A percentile compares a stretch with the other conserved stretches of the same genome.
These are phyloP conservation scores for Macquaria ambigua DNA, from an alignment of 2,113 vertebrate genomes.

Conservation along the genomic window DNA sequence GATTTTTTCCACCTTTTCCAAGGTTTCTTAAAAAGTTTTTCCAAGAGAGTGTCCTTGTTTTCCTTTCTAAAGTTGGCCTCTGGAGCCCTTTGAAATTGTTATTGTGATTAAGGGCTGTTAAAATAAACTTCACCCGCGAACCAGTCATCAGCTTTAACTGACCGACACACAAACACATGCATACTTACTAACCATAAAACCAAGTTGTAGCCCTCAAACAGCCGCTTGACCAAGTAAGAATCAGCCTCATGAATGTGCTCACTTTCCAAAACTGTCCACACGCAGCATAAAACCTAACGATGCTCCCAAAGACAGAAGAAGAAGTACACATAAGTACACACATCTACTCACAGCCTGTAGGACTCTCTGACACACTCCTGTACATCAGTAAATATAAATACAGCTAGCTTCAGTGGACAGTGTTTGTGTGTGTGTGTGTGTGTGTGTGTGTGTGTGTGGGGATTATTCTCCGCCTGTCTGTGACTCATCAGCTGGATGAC, in stretches of 20 bases:
- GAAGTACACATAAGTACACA: background rate
- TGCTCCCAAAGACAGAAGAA: background rate
- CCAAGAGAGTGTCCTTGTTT: conserved; percentile 22
- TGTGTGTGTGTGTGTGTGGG: conserved; percentile 1
- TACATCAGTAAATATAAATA: conserved; percentile 11
- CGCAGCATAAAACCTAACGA: background rate
- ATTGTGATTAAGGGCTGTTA: background rate
- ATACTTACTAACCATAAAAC: background rate
- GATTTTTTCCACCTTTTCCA: conserved; percentile 1
- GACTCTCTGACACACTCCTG: background rate
- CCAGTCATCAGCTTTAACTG: background rate
- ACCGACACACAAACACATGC: background rate
- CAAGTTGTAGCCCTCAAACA: background rate
- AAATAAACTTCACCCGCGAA: conserved; percentile 3
- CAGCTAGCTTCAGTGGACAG: conserved; percentile 6
- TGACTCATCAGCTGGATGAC: conserved; percentile 71
- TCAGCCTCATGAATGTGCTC: background rate
- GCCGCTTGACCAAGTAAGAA: background rate
- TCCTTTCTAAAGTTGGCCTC: background rate
- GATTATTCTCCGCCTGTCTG: conserved; percentile 30
- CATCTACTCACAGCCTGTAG: background rate
- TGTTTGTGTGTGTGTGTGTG: background rate
- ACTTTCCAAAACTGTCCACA: background rate
- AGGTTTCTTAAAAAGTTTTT: conserved; percentile 40
- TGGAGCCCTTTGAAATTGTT: conserved; percentile 26